Evolutionary conservation across 2,113 vertebrate genomes (phyloP).

Genomic region (Sinocyclocheilus anophthalmus): DNA sequence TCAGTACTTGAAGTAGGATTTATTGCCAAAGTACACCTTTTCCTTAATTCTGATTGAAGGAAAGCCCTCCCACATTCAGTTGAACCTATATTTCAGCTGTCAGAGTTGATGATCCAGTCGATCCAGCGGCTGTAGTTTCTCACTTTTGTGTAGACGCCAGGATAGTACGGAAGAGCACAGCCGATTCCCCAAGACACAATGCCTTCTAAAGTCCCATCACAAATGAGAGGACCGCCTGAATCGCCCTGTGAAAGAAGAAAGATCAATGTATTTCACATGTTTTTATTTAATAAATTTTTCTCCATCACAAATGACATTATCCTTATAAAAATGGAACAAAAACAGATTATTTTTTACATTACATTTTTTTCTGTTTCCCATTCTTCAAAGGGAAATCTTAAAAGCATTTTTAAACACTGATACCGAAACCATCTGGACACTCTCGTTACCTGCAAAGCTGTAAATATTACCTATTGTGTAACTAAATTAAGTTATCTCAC

Average conservation of each 20-base stretch:
- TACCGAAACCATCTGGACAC: too few species aligned
- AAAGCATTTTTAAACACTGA: too few species aligned
- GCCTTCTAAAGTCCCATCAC: constrained; percentile 68
- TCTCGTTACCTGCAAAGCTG: too few species aligned
- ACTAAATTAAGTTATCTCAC: not conserved
- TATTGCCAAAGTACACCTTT: not conserved
- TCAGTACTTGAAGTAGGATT: not conserved
- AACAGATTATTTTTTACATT: not conserved
- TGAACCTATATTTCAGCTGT: not conserved
- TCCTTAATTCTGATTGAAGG: not conserved
- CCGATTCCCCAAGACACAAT: constrained; percentile 81
- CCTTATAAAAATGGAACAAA: not conserved
- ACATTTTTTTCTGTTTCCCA: not conserved
- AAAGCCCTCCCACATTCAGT: not conserved
- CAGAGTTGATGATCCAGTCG: constrained; percentile 36
- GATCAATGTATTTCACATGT: not conserved
- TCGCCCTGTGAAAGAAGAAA: constrained; percentile 68
- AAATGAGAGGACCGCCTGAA: constrained; percentile 74
- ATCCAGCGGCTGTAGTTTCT: constrained; percentile 70
- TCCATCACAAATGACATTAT: not conserved
- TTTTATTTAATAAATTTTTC: too few species aligned
- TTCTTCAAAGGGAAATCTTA: too few species aligned
- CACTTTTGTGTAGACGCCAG: constrained; percentile 78
- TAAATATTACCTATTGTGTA: not conserved
- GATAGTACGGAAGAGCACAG: constrained; percentile 69